Base-by-base conservation (phyloP, 1,140 invertebrate species). In the Hyles vespertilio region DNA sequence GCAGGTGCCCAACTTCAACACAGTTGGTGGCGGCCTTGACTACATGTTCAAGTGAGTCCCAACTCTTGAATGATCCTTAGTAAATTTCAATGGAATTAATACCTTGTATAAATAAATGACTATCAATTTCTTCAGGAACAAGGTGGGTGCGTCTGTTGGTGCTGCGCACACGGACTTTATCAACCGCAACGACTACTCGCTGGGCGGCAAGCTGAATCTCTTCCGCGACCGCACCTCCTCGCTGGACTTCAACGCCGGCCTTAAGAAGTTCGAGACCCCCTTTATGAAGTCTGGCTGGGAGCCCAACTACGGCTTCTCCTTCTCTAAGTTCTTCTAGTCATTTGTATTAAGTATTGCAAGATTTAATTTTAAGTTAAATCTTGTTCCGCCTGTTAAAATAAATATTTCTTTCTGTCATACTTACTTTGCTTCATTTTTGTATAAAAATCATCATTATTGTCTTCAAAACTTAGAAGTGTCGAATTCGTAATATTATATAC, bases 171-270 rank as follows among this genome's bases (percentile, higher is more conserved):
- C 74, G 0, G 67, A 70, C 9, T 66, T 77, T 5, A 61, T 81
- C 22, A 58, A 81, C 50, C 64, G 67, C 43, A 79, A 68, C 0
- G 80, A 82, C 56, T 66, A 69, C 47, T 77, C 74, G 8, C 74
- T 74, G 5, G 74, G 77, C 72, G 77, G 77, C 6, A 79, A 83
- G 36, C 51, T 83, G 12, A 81, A 81, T 55, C 63, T 83, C 50
- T 83, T 72, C 68, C 58, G 60, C 6, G 63, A 61, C 43, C 71
- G 69, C 7, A 59, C 61, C 22, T 68, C 71, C 1, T 75, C 77
- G 1, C 40, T 83, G 46, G 78, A 83, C 62, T 70, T 81, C 48
- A 75, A 63, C 56, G 78, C 74, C 10, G 80, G 80, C 3, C 58
- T 64, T 12, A 68, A 59, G n/a, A 73, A 65, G n/a, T 69, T 72